Base-by-base conservation (phyloP, 2,113 vertebrate genomes). In the Seriola dumerili region DNA sequence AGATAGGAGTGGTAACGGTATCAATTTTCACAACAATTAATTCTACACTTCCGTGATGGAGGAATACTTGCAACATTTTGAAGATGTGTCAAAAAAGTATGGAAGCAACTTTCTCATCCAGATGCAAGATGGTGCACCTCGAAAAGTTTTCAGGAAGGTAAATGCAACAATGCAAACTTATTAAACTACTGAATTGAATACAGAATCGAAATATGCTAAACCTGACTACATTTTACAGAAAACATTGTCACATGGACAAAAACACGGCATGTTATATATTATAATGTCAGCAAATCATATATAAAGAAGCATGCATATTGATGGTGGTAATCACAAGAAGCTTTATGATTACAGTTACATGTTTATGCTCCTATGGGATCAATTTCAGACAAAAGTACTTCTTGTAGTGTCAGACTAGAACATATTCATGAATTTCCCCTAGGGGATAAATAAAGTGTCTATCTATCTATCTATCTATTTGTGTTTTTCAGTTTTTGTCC, bases 41-140 rank as follows among this genome's bases (percentile, higher is more conserved):
- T 90, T 91, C 55, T 90, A 85, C 8, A 34, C 50, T 1, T 88
- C 88, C 0, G 54, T 93, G 29, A 71, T 89, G 75, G 73, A 88
- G 12, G 82, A 92, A 83, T 77, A 94, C 54, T 9, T 54, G n/a
- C 46, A 9, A 50, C 8, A 5, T 44, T 74, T 92, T 21, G 36
- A 74, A 5, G 61, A 73, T 21, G 17, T 87, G 63, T 75, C 63
- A 16, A 75, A 74, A 69, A 72, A 66, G 57, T 55, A 80, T 16
- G 84, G 89, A 25, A 62, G 40, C 54, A 69, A 87, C 62, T 73
- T 21, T 67, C 23, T 68, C 6, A 81, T 85, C 21, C 8, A 72
- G 42, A 55, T 46, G 68, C 44, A 25, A 19, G 16, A 29, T 1
- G 34, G 17, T 8, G 19, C 32, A 57, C 36, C 21, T 0, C 55